Base-by-base conservation (phyloP, 2,113 vertebrate genomes). In the Melanerpes aurifrons region DNA sequence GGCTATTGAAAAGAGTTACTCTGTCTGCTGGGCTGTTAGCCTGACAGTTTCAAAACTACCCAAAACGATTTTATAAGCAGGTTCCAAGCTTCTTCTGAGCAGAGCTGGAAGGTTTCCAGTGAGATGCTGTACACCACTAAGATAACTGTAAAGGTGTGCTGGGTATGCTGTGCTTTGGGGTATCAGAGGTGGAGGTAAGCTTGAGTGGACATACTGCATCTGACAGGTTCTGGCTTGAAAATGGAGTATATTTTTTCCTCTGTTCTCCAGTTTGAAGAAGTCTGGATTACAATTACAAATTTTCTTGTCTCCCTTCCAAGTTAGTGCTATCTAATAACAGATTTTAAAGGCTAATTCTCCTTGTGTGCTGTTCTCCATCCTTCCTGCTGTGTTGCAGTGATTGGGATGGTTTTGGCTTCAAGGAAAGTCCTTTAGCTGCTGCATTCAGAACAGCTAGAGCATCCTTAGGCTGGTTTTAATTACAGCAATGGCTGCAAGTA, bases 301-400 rank as follows among this genome's bases (percentile, higher is more conserved):
- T 54, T 62, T 80, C 37, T 68, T 82, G 32, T 73, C 16, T 86
- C 45, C 26, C 80, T 89, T 85, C 56, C 45, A 58, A 82, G 43
- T 40, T 71, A 61, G 45, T 75, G 32, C 43, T 87, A 45, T 89
- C 78, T 86, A 68, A 25, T 58, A 61, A 22, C 50, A n/a, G 19
- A 61, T 87, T 85, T 72, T 68, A 74, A 94, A 82, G 56, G 43
- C 53, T 77, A 25, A 47, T 91, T 87, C 22, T 68, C 63, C 48
- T 43, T 68, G 9, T 68, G 32, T 92, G 47, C 53, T 82, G 8
- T 66, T 88, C n/a, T 29, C 25, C 11, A 31, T 92, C 32, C 75
- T 87, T 79, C 62, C 40, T 76, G 35, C 29, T 66, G 3, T 31
- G 32, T 26, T 79, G 32, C 32, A 82, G 64, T 79, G n/a, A 21